These are phyloP conservation scores for Actenoides lindsayi DNA, from an alignment of 2,113 vertebrate species.

Conservation along the genomic window DNA sequence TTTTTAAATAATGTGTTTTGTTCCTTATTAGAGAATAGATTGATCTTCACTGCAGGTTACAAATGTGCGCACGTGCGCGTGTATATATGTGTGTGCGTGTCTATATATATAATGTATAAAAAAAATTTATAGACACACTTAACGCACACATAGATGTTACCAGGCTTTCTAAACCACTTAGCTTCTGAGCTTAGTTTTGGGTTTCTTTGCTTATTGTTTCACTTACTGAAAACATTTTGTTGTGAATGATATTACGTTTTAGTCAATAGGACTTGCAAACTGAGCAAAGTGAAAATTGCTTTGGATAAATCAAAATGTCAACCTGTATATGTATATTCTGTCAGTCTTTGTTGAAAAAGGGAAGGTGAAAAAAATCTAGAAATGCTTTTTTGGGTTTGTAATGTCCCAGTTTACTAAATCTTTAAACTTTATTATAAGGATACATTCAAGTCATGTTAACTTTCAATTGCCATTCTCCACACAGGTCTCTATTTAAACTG, in stretches of 20 bases:
- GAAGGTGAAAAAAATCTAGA: conserved; percentile 74
- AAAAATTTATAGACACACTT: conserved; percentile 9
- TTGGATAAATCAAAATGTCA: conserved; percentile 72
- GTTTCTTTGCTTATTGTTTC: conserved; percentile 78
- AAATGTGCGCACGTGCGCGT: conserved; percentile 42
- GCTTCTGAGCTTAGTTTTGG: conserved; percentile 75
- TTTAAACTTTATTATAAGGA: conserved; percentile 64
- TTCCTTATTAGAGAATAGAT: conserved; percentile 74
- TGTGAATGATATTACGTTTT: conserved; percentile 75
- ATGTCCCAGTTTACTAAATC: conserved; percentile 69
- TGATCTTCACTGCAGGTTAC: conserved; percentile 65
- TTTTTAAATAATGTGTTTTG: conserved; percentile 74
- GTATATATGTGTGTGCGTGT: conserved; percentile 68
- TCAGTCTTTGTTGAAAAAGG: conserved; percentile 76
- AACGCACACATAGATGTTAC: conserved; percentile 43
- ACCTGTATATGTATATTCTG: conserved; percentile 74
- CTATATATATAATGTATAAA: conserved; percentile 65
- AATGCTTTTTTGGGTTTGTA: conserved; percentile 63
- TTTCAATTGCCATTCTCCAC: conserved; percentile 66
- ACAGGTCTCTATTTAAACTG: conserved; percentile 68
- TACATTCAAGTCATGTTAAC: conserved; percentile 55
- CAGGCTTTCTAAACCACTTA: conserved; percentile 73
- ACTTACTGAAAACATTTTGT: conserved; percentile 73
- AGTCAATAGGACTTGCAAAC: conserved; percentile 70
- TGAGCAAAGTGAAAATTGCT: conserved; percentile 74